Evolutionary conservation across 2,888 invertebrate genomes (phyloP).

Genomic region (Galeruca laticollis): DNA sequence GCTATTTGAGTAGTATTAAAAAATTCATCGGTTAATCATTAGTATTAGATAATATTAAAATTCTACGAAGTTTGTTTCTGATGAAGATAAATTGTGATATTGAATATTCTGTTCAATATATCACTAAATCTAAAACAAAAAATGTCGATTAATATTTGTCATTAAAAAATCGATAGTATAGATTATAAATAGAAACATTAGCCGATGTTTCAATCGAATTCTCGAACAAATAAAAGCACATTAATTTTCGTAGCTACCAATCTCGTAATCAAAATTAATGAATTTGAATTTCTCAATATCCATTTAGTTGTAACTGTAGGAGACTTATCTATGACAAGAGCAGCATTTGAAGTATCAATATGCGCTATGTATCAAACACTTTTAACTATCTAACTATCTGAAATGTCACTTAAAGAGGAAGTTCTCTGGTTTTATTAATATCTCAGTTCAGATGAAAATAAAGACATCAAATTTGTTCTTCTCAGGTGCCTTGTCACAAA

Average conservation of each 20-base stretch:
- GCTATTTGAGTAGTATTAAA: too few species aligned
- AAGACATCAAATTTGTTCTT: constrained; percentile 49
- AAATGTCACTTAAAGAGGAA: constrained; percentile 42
- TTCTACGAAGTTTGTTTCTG: too few species aligned
- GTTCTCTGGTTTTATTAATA: constrained; percentile 42
- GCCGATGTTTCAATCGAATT: constrained; percentile 12
- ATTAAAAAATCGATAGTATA: neutral
- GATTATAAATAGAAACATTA: constrained; percentile 11
- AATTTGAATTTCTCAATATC: constrained; percentile 29
- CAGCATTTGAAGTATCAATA: constrained; percentile 20
- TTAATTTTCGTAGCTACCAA: constrained; percentile 26
- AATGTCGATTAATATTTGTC: neutral
- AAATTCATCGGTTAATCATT: too few species aligned
- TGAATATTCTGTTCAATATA: too few species aligned
- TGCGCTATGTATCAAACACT: constrained; percentile 29
- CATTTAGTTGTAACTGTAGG: constrained; percentile 14
- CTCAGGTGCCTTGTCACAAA: constrained; percentile 46
- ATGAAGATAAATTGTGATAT: too few species aligned
- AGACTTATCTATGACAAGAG: constrained; percentile 29
- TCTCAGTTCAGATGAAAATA: constrained; percentile 44
- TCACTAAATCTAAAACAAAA: too few species aligned
- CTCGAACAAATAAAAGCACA: constrained; percentile 20
- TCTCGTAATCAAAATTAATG: constrained; percentile 30
- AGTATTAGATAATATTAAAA: too few species aligned
- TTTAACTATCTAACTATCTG: constrained; percentile 26